Percentiles rank a stretch among this genome's conserved stretches.
Evolutionary conservation across 2,113 vertebrate species (phyloP).

Genomic region (Indri indri): DNA sequence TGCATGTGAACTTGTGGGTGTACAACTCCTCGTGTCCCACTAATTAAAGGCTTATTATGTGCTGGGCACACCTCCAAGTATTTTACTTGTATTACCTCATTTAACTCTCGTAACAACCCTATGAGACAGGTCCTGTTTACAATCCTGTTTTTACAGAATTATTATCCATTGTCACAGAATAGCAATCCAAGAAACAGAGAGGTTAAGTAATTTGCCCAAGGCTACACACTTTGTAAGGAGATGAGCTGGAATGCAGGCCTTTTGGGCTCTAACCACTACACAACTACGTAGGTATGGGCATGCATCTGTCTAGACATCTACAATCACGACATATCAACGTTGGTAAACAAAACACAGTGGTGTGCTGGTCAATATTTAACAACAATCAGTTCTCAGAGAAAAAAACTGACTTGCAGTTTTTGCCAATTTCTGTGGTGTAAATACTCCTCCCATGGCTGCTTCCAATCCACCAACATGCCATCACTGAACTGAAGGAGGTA

Average conservation of each 20-base stretch:
- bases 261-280: background rate
- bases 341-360: no score
- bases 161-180: background rate
- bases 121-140: background rate
- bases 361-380: background rate
- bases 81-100: background rate
- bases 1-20: background rate
- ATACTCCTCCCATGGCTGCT: background rate
- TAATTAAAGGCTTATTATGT: background rate
- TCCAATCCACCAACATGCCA: background rate
- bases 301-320: accelerated
- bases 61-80: background rate
- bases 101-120: background rate
- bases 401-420: background rate
- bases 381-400: background rate
- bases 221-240: background rate
- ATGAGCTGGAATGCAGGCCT: background rate
- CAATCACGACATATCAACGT: background rate
- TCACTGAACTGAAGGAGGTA: background rate
- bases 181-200: background rate
- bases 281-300: no score
- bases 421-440: background rate
- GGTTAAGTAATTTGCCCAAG: background rate
- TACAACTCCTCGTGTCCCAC: background rate
- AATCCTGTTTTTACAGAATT: background rate